phyloP scores from a whole-genome alignment of 2,113 vertebrate genomes.

The Heterocephalus glaber region DNA sequence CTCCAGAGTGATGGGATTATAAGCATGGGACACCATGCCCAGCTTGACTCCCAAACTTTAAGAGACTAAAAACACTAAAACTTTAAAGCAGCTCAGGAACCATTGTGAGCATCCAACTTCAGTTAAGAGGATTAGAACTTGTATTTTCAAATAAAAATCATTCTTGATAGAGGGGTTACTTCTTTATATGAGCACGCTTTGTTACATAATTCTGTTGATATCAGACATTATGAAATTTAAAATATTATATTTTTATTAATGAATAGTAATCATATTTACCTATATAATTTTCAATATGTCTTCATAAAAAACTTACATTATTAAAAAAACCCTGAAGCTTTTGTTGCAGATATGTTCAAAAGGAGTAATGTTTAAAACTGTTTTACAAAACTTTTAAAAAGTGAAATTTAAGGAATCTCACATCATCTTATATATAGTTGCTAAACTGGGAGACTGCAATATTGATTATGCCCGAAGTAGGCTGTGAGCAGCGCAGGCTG shows the following conservation, averaged over 20 bases:
- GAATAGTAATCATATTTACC: background rate
- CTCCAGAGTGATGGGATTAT: too few relatives aligned
- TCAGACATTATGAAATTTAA: background rate
- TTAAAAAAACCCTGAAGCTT: background rate
- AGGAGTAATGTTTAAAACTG: background rate
- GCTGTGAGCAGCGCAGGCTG: too few relatives aligned
- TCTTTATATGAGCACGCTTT: background rate
- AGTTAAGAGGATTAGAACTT: background rate
- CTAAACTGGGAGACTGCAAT: too few relatives aligned
- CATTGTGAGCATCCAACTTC: background rate
- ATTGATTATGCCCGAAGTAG: too few relatives aligned
- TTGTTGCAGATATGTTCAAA: background rate
- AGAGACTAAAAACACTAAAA: background rate
- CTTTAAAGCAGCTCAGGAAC: background rate
- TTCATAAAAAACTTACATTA: background rate
- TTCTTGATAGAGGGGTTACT: background rate
- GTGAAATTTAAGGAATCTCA: background rate
- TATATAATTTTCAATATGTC: background rate
- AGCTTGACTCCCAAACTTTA: background rate
- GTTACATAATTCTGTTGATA: background rate
- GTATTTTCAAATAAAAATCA: constrained; percentile 9
- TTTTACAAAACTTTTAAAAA: background rate
- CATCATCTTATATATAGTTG: background rate
- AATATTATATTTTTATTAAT: background rate
- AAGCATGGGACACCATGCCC: too few relatives aligned